phyloP scores from a whole-genome alignment of 2,797 vertebrate species.

The Halcyon chelicuti region DNA sequence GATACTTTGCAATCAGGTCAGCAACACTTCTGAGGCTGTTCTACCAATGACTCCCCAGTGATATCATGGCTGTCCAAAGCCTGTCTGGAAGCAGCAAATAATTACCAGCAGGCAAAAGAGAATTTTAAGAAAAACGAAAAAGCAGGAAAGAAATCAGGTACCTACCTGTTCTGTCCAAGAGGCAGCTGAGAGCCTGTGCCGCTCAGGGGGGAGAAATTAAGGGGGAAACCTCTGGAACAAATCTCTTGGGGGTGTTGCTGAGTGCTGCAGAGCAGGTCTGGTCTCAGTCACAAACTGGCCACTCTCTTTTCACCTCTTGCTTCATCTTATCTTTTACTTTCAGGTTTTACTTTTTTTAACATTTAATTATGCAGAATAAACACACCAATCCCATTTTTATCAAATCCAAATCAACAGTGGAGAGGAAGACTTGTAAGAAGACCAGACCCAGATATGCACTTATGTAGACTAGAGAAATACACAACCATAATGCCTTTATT shows the following conservation, averaged over 20 bases:
- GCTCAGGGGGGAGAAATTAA: background rate
- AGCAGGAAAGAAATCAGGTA: background rate
- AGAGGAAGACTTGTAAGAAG: background rate
- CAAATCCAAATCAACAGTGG: background rate
- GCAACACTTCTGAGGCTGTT: slow-evolving; percentile 16
- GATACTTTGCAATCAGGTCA: slow-evolving; percentile 47
- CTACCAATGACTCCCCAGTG: slow-evolving; percentile 14
- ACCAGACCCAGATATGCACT: background rate
- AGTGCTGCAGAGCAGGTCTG: background rate
- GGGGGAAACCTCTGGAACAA: background rate
- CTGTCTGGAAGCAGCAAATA: slow-evolving; percentile 40
- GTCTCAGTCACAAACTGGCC: background rate
- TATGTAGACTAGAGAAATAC: background rate
- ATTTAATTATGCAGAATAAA: background rate
- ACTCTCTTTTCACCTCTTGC: background rate
- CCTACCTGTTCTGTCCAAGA: background rate
- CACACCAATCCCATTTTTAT: background rate
- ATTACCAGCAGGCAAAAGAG: slow-evolving; percentile 34
- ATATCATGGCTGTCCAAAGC: slow-evolving; percentile 10
- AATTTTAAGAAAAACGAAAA: slow-evolving; percentile 12
- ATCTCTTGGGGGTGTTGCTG: background rate
- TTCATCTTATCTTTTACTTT: background rate
- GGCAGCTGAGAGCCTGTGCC: background rate
- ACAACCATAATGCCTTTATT: background rate
- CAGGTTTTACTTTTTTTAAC: background rate